Evolutionary conservation across 2,888 invertebrate genomes (phyloP), one percentile per base, ranked within the genome.

Genomic region (Argynnis bischoffii): DNA sequence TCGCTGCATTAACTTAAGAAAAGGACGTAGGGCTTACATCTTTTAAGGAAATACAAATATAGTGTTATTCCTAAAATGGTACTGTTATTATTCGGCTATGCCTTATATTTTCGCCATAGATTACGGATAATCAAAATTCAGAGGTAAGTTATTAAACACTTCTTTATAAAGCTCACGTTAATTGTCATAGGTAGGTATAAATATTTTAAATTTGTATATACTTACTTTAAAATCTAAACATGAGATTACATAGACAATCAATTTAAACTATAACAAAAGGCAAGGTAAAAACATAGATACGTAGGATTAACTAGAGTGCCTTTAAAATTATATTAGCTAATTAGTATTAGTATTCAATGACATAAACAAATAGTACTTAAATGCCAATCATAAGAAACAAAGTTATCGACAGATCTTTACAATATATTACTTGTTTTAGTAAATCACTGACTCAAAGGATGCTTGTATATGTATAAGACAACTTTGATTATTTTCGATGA

Each of bases 101-200:
- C 70, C 15, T 59, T 83, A 13, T 73, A 78, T 65, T 82, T 56
- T 61, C 70, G 75, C 4, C 76, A 70, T 13, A 75, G 76, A 55
- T 66, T 80, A 0, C 74, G 77, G 67, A 76, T 83, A 31, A 69
- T 80, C n/a, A 81, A 77, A 76, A 75, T 78, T 55, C 82, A 84
- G 69, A 81, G 81, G 84, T 82, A 64, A 69, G 71, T 55, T 55
- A n/a, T 41, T 11, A 8, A 8, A 41, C 1, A 8, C 0, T 41
- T 41, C 35, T 41, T 11, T 41, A 41, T 41, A 41, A 41, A 41
- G 11, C 8, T 41, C 11, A 41, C 35, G 11, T 41, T 41, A 41
- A 3, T 41, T 41, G 11, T 11, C 35, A 1, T 35, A 35, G 35
- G 35, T 6, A 31, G 31, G 31, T 35, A 35, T 35, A 35, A 35